Conservation (phyloP, 2,888 invertebrate genomes). For the Drosophila borborema region DNA sequence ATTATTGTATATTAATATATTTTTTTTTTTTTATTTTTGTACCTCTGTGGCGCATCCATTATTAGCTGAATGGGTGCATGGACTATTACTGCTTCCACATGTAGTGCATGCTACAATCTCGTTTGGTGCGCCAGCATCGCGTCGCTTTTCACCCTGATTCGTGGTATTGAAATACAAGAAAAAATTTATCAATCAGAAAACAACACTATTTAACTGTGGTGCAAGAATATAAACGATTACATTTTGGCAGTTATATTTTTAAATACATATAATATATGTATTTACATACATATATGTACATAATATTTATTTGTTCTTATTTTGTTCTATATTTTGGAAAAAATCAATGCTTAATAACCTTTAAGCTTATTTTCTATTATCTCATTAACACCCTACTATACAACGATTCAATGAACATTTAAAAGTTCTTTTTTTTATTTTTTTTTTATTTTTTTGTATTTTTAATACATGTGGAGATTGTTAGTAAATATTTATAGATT, state of each 20-base stretch:
- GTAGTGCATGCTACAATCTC: slow-evolving; percentile 94
- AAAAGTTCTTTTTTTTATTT: no score
- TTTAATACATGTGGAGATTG: neutral
- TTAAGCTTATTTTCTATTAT: neutral
- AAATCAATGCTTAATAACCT: neutral
- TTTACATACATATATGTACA: neutral
- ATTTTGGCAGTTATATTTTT: neutral
- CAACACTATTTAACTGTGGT: neutral
- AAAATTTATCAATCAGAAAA: neutral
- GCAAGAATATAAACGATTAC: neutral
- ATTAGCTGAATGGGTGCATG: slow-evolving; percentile 94
- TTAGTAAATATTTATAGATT: no score
- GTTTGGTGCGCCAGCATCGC: slow-evolving; percentile 91
- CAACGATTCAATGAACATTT: neutral
- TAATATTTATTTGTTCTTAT: neutral
- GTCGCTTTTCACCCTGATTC: slow-evolving; percentile 92
- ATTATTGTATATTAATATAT: neutral
- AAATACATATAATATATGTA: no score
- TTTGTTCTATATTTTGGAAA: neutral
- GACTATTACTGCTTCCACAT: slow-evolving; percentile 87
- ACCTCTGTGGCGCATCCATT: slow-evolving; percentile 95
- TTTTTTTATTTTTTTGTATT: neutral
- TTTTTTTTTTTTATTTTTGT: slow-evolving; percentile 14
- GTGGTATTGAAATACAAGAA: slow-evolving; percentile 60
- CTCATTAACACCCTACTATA: neutral